Evolutionary conservation across 1,140 invertebrate genomes (phyloP).

Genomic region (Wiebesia pumilae): DNA sequence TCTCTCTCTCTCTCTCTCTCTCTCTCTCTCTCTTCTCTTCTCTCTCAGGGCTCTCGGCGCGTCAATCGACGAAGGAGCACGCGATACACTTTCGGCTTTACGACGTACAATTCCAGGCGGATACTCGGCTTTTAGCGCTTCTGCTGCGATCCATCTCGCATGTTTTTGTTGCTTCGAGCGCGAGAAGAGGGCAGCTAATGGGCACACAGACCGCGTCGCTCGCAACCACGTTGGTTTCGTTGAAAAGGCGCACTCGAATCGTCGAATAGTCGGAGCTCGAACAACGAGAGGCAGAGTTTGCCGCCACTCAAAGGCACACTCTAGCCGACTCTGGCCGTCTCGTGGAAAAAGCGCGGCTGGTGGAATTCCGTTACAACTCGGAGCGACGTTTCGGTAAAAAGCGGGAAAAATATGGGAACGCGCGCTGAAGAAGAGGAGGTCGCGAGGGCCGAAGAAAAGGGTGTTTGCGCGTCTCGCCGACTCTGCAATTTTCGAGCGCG

Average conservation of each 20-base stretch:
- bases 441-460: neutral
- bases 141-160: no score
- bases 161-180: no score
- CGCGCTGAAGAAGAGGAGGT: neutral
- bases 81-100: neutral
- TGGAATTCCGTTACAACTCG: constrained; percentile 23
- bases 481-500: constrained; percentile 6
- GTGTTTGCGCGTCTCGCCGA: neutral
- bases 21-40: no score
- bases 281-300: neutral
- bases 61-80: neutral
- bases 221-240: no score
- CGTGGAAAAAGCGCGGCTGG: neutral
- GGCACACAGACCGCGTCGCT: neutral
- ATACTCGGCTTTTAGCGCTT: neutral
- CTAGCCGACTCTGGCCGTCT: neutral
- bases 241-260: no score
- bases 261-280: neutral
- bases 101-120: neutral
- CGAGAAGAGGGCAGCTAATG: neutral
- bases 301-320: neutral
- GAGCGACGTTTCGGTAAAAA: constrained; percentile 23
- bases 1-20: no score
- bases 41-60: neutral
- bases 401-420: neutral